Conservation (phyloP, 2,888 invertebrate genomes). For the Byasa hedistus region DNA sequence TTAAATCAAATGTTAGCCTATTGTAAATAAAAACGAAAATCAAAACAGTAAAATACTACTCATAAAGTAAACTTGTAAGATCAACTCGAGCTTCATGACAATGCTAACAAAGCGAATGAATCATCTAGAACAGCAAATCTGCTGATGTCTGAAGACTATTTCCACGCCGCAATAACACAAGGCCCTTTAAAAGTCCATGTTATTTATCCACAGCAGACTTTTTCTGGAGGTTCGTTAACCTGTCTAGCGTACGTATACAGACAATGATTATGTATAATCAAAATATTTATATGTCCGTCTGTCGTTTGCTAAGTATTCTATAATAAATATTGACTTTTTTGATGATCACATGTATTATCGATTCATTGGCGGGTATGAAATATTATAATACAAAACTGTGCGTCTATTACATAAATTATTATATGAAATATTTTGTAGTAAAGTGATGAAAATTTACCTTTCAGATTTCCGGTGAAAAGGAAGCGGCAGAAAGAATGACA, state of each 20-base stretch:
- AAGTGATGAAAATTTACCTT: no score
- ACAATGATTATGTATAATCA: constrained; percentile 12
- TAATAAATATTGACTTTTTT: not conserved
- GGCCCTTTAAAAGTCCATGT: constrained; percentile 31
- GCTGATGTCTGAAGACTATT: constrained; percentile 1
- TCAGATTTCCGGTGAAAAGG: no score
- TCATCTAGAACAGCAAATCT: constrained; percentile 13
- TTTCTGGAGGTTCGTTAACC: constrained; percentile 58
- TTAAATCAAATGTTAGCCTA: no score
- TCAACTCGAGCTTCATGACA: not conserved
- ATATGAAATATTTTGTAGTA: no score
- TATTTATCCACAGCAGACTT: constrained; percentile 33
- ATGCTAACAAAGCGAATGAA: constrained; percentile 2
- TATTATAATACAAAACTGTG: no score
- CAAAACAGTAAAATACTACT: not conserved
- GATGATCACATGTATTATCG: not conserved
- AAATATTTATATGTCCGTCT: constrained; percentile 5
- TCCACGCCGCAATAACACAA: constrained; percentile 14
- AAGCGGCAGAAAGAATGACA: no score
- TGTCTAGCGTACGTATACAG: constrained; percentile 49
- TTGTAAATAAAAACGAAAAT: no score
- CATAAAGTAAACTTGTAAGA: not conserved
- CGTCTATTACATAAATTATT: no score
- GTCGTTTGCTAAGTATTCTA: not conserved
- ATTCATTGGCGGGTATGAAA: not conserved